Conservation (phyloP, 1,140 invertebrate genomes). For the Gyrodactylus salaris region DNA sequence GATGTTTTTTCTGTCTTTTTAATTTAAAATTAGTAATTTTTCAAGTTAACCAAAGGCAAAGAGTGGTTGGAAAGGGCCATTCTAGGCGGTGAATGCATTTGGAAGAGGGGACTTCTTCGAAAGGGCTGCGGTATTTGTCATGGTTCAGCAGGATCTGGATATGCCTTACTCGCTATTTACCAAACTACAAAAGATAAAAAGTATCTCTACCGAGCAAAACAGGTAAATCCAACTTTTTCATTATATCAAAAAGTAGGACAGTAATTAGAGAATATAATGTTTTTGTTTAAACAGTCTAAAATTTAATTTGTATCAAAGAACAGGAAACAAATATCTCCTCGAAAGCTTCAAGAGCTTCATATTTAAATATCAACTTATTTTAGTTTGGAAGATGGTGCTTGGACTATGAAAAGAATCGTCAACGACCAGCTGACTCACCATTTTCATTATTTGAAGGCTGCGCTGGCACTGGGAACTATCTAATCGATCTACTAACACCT, state of each 20-base stretch:
- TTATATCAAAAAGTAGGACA: background rate
- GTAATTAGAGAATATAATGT: background rate
- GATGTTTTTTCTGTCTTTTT: too few relatives aligned
- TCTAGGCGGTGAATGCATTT: conserved; percentile 39
- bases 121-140: conserved; percentile 73
- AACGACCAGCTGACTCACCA: background rate
- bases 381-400: background rate
- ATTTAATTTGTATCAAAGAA: background rate
- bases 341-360: too few relatives aligned
- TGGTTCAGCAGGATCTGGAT: conserved; percentile 58
- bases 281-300: background rate
- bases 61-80: conserved; percentile 37
- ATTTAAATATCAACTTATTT: too few relatives aligned
- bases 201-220: conserved; percentile 34
- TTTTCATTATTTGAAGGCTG: conserved; percentile 10
- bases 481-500: conserved; percentile 22
- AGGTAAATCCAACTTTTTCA: conserved; percentile 13
- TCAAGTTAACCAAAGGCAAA: conserved; percentile 29
- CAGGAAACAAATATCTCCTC: too few relatives aligned
- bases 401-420: background rate
- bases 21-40: conserved; percentile 8
- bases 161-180: conserved; percentile 43
- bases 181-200: conserved; percentile 35
- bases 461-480: conserved; percentile 25
- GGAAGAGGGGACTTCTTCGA: conserved; percentile 43